phyloP scores from a whole-genome alignment of 2,113 vertebrate species.

The Ameiurus melas region DNA sequence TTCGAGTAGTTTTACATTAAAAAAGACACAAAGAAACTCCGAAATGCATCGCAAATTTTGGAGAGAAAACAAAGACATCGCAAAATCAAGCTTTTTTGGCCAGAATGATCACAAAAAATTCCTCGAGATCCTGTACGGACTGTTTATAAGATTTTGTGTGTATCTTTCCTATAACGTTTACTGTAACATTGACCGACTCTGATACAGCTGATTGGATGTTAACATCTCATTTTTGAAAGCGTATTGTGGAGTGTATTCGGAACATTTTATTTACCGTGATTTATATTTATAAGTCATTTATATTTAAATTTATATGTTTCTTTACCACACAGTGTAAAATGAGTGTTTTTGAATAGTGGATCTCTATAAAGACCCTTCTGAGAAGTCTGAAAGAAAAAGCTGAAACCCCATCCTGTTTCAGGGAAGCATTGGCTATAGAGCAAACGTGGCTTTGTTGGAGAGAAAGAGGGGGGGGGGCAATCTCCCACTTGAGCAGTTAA shows the following conservation, averaged over 20 bases:
- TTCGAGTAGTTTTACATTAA: too few species aligned
- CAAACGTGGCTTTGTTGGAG: not conserved
- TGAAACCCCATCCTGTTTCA: not conserved
- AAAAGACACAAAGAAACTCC: too few species aligned
- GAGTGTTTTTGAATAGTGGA: not conserved
- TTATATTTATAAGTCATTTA: not conserved
- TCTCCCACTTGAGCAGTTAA: not conserved
- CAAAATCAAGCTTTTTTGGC: too few species aligned
- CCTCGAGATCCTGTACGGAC: too few species aligned
- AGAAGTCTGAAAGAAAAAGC: not conserved
- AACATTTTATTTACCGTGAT: not conserved
- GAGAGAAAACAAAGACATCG: too few species aligned
- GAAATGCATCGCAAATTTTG: too few species aligned
- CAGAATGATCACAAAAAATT: too few species aligned
- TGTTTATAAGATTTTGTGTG: not conserved
- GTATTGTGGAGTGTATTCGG: not conserved
- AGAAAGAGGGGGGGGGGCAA: too few species aligned
- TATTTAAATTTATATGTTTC: too few species aligned
- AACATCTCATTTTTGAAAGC: not conserved
- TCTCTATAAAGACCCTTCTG: not conserved
- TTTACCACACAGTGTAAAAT: not conserved
- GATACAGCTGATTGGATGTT: not conserved
- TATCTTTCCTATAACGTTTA: not conserved
- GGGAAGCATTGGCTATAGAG: not conserved
- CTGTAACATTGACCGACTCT: not conserved